Conservation (phyloP, 2,888 invertebrate genomes). For the Lypha dubia region DNA sequence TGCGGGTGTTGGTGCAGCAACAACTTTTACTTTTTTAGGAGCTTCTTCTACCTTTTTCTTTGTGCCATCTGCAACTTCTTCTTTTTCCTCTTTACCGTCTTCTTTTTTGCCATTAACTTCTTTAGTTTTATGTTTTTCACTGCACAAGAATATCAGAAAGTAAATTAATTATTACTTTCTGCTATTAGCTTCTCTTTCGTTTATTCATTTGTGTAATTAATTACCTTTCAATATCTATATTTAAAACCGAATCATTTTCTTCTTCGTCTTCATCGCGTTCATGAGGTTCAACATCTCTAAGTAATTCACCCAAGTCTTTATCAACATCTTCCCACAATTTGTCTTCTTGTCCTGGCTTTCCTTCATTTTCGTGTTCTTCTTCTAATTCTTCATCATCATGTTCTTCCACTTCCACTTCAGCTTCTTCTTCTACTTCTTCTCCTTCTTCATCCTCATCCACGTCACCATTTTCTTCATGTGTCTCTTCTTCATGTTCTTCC, state of each 20-base stretch:
- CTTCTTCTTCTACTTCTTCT: conserved; percentile 84
- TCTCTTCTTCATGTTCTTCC: conserved; percentile 84
- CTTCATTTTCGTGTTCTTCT: conserved; percentile 85
- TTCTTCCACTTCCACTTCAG: conserved; percentile 23
- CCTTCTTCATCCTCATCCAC: conserved; percentile 84
- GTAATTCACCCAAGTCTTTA: conserved; percentile 90
- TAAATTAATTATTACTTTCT: not conserved
- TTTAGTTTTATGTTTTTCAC: conserved; percentile 85
- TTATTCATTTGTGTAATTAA: not conserved
- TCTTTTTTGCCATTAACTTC: conserved; percentile 78
- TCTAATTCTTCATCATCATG: conserved; percentile 82
- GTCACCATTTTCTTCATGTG: too few relatives aligned
- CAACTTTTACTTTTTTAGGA: conserved; percentile 51
- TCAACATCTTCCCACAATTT: conserved; percentile 92
- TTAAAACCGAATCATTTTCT: conserved; percentile 86
- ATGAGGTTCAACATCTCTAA: conserved; percentile 87
- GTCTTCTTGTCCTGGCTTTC: conserved; percentile 84
- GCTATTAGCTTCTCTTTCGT: not conserved
- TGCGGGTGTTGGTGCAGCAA: conserved; percentile 47
- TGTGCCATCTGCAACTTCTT: conserved; percentile 21
- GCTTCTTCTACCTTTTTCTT: conserved; percentile 1
- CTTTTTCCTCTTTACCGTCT: conserved; percentile 66
- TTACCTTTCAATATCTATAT: conserved; percentile 85
- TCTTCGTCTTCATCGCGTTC: conserved; percentile 88
- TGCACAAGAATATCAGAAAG: conserved; percentile 66